phyloP scores from a whole-genome alignment of 2,888 invertebrate species.

The Catonia carolina region DNA sequence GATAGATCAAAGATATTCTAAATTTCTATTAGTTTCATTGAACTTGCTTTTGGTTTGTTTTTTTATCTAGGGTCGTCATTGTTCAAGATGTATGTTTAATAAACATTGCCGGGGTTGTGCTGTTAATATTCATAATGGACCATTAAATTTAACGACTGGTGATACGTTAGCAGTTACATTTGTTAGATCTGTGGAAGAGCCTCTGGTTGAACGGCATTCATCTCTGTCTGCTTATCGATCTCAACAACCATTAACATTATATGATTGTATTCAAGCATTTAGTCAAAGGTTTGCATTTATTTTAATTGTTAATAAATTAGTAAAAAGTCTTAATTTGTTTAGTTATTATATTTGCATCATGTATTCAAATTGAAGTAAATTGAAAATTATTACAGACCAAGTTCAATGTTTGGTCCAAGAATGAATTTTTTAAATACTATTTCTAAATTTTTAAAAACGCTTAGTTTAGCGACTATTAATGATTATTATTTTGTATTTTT shows the following conservation, averaged over 20 bases:
- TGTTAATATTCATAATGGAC: conserved; percentile 42
- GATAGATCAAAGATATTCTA: too few relatives aligned
- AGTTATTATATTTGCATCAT: too few relatives aligned
- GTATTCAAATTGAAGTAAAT: too few relatives aligned
- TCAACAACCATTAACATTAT: conserved; percentile 49
- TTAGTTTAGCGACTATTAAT: too few relatives aligned
- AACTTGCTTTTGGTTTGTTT: too few relatives aligned
- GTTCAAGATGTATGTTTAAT: conserved; percentile 52
- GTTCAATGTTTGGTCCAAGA: too few relatives aligned
- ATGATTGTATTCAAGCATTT: conserved; percentile 57
- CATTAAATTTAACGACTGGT: conserved; percentile 48
- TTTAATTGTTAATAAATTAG: not conserved
- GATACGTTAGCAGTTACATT: conserved; percentile 50
- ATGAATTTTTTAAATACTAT: too few relatives aligned
- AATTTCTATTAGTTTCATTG: too few relatives aligned
- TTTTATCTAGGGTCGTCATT: conserved; percentile 48
- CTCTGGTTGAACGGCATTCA: conserved; percentile 44
- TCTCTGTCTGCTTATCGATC: conserved; percentile 46
- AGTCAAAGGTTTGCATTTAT: conserved; percentile 46
- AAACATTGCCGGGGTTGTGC: conserved; percentile 53
- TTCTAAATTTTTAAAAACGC: too few relatives aligned
- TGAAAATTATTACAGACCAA: too few relatives aligned
- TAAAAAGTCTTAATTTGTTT: not conserved
- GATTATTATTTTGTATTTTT: too few relatives aligned
- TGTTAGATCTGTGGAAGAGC: conserved; percentile 42